Evolutionary conservation across 2,888 invertebrate species (phyloP).

Genomic region (Graphium colonna): DNA sequence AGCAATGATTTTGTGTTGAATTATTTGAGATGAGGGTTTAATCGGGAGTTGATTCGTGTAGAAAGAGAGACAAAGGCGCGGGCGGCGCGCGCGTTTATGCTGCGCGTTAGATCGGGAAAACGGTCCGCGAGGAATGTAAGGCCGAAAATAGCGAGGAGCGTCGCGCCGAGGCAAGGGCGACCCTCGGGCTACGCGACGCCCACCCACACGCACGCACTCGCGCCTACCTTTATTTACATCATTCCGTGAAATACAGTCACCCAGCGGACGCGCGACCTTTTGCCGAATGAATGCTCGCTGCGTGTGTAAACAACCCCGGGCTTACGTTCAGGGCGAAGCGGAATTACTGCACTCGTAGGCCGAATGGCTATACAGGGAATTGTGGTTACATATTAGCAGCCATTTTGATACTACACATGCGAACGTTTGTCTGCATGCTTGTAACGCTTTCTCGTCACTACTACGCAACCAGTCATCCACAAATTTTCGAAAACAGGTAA

Average conservation of each 20-base stretch:
- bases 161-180: slow-evolving; percentile 66
- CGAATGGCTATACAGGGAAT: neutral
- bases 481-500: no score
- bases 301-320: slow-evolving; percentile 46
- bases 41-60: neutral
- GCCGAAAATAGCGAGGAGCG: slow-evolving; percentile 77
- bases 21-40: no score
- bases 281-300: slow-evolving; percentile 56
- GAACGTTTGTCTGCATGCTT: no score
- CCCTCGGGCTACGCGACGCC: slow-evolving; percentile 54
- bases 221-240: slow-evolving; percentile 70
- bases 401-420: no score
- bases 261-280: slow-evolving; percentile 42
- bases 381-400: neutral
- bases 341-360: neutral
- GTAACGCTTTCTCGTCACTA: no score
- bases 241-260: slow-evolving; percentile 55
- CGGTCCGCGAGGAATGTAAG: slow-evolving; percentile 75
- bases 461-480: no score
- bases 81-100: slow-evolving; percentile 71
- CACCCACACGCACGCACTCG: slow-evolving; percentile 34
- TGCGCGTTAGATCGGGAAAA: slow-evolving; percentile 76
- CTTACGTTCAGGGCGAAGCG: slow-evolving; percentile 39
- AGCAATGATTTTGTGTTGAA: no score
- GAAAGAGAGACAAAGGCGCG: slow-evolving; percentile 60